phyloP scores from a whole-genome alignment of 2,888 invertebrate species.

The Exephanes ischioxanthus region DNA sequence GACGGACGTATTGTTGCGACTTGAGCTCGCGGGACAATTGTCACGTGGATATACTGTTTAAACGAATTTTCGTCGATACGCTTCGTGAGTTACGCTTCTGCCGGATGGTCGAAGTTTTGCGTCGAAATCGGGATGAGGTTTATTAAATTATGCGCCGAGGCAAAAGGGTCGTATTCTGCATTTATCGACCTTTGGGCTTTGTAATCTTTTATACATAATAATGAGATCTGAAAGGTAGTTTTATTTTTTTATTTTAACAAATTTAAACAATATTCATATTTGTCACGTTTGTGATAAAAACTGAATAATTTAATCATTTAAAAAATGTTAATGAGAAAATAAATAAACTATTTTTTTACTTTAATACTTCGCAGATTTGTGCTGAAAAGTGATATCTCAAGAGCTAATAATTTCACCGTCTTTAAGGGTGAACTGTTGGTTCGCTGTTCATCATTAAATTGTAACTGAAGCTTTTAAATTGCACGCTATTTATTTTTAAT shows the following conservation, averaged over 20 bases:
- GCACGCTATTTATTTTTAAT: not conserved
- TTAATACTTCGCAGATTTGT: not conserved
- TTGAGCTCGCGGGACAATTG: not conserved
- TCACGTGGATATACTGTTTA: not conserved
- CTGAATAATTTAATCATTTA: no score
- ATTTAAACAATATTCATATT: no score
- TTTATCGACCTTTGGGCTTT: not conserved
- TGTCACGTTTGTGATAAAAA: no score
- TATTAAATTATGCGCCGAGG: not conserved
- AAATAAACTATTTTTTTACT: not conserved
- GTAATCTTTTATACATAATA: not conserved
- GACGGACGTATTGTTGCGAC: not conserved
- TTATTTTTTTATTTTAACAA: not conserved
- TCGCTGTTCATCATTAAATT: no score
- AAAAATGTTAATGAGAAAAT: no score
- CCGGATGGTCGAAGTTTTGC: not conserved
- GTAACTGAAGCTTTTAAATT: not conserved
- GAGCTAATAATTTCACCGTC: not conserved
- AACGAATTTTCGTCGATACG: not conserved
- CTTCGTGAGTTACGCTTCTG: not conserved
- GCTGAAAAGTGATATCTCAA: not conserved
- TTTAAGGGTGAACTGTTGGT: not conserved
- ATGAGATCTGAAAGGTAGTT: not conserved
- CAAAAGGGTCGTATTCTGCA: not conserved
- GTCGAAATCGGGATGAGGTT: not conserved